Evolutionary conservation across 1,140 invertebrate species (phyloP).

Genomic region (Saxidomus purpurata): DNA sequence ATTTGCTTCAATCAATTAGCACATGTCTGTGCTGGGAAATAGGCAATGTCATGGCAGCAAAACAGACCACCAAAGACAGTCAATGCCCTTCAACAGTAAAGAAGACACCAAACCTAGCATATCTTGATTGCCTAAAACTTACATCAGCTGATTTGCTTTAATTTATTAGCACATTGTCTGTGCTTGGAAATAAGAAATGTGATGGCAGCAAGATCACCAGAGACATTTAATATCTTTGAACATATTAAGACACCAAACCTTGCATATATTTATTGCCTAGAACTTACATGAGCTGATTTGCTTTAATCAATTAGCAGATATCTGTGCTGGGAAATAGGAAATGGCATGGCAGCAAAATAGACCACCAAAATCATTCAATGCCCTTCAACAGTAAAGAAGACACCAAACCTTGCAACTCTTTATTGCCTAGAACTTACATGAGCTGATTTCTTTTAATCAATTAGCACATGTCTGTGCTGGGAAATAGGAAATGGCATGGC

Average conservation of each 20-base stretch:
- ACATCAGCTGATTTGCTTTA: background rate
- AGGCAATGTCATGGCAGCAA: background rate
- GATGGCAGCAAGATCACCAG: background rate
- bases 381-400: background rate
- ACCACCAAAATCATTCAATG: background rate
- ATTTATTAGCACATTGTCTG: conserved; percentile 49
- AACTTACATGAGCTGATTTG: conserved; percentile 2
- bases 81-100: background rate
- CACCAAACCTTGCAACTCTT: background rate
- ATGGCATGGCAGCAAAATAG: background rate
- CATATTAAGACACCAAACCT: too few relatives aligned
- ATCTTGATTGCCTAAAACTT: conserved; percentile 2
- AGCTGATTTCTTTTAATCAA: background rate
- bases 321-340: conserved; percentile 30
- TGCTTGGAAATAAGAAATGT: conserved; percentile 37
- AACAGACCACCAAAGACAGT: background rate
- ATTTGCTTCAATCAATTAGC: background rate
- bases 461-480: conserved; percentile 48
- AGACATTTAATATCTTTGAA: too few relatives aligned
- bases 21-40: conserved; percentile 35
- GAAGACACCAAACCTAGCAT: background rate
- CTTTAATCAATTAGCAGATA: background rate
- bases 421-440: conserved; percentile 25
- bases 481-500: background rate
- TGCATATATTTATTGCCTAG: background rate